phyloP scores from a whole-genome alignment of 2,797 vertebrate genomes.

The Myiothlypis chrysogaster region DNA sequence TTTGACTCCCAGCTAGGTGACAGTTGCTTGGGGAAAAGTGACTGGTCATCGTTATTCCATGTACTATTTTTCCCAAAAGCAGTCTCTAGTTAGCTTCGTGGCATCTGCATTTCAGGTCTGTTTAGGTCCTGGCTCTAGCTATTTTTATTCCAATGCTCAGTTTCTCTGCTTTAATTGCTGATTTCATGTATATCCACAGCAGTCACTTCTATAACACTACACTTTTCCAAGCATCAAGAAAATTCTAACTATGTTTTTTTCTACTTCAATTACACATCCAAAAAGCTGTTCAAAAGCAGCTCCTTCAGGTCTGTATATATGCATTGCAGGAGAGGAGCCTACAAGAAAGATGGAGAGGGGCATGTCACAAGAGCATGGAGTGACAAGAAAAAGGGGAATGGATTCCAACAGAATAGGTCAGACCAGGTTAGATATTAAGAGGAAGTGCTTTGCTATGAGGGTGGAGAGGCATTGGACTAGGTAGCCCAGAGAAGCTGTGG shows the following conservation, averaged over 20 bases:
- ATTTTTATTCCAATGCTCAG: background rate
- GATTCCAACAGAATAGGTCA: background rate
- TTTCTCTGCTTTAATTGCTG: background rate
- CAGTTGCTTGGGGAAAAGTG: background rate
- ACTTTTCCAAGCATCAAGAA: background rate
- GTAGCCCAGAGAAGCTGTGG: background rate
- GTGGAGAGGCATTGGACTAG: background rate
- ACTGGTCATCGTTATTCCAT: background rate
- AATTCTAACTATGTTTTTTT: background rate
- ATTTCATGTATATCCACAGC: background rate
- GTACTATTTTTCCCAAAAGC: background rate
- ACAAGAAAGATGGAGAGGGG: background rate
- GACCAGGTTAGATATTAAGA: background rate
- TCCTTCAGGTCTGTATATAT: background rate
- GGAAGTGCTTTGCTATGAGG: background rate
- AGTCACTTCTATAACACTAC: background rate
- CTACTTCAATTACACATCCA: background rate
- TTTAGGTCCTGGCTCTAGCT: background rate
- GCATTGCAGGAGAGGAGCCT: background rate
- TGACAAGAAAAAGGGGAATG: background rate
- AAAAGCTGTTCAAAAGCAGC: background rate
- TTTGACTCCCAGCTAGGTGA: background rate
- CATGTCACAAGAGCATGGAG: background rate
- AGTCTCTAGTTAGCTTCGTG: background rate
- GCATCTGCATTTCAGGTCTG: background rate